phyloP scores from a whole-genome alignment of 2,888 invertebrate species.

The Campoletis raptor region DNA sequence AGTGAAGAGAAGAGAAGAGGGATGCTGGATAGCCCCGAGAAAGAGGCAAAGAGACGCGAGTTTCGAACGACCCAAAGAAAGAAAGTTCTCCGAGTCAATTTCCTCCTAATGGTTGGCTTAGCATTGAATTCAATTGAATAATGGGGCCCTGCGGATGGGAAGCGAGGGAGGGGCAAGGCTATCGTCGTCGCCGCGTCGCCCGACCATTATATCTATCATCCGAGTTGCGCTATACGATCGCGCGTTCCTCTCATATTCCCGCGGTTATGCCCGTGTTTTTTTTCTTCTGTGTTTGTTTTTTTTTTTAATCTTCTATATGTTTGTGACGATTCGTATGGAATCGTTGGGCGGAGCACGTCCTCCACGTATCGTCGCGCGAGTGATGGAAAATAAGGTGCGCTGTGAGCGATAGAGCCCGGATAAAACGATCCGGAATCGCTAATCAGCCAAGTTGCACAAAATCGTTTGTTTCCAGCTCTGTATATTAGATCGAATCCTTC shows the following conservation, averaged over 20 bases:
- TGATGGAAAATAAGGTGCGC: conserved; percentile 18
- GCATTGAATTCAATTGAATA: conserved; percentile 85
- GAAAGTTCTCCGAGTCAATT: conserved; percentile 85
- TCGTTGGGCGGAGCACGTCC: conserved; percentile 2
- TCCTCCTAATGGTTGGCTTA: conserved; percentile 83
- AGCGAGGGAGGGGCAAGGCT: conserved; percentile 76
- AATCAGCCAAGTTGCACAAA: conserved; percentile 75
- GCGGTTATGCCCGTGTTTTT: conserved; percentile 72
- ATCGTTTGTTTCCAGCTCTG: conserved; percentile 39
- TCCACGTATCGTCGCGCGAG: background rate
- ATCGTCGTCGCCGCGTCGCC: conserved; percentile 74
- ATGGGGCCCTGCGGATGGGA: conserved; percentile 74
- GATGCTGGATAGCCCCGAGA: conserved; percentile 70
- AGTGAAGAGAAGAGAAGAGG: conserved; percentile 6
- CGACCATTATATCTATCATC: conserved; percentile 83
- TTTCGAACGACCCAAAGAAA: conserved; percentile 80
- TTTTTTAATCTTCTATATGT: background rate
- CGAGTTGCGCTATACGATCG: conserved; percentile 75
- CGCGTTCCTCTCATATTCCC: conserved; percentile 79
- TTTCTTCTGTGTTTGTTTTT: background rate
- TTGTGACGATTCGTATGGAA: conserved; percentile 1
- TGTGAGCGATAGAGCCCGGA: conserved; percentile 19
- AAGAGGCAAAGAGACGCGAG: conserved; percentile 9
- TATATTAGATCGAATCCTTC: background rate
- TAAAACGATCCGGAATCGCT: conserved; percentile 70